Evolutionary conservation across 2,888 invertebrate genomes (phyloP), one percentile per base, ranked within the genome.

Genomic region (Ernsta delagoae): DNA sequence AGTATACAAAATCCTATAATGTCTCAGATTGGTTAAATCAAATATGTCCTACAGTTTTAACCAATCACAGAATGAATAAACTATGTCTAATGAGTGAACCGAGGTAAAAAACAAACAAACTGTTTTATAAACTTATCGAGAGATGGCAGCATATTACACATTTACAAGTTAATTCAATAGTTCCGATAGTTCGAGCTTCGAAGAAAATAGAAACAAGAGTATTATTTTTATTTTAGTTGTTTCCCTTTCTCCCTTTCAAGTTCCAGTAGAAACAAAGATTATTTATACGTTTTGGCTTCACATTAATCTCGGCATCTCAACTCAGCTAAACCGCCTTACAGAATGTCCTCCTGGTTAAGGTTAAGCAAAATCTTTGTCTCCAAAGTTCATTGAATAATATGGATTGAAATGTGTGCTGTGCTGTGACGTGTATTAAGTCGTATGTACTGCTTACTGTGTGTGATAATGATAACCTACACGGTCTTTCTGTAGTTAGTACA

Each of bases 391-490:
- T 77, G 71, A 72, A 78, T 77, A 81, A 82, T 79, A 81, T 75
- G 79, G 70, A 78, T 76, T 80, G 70, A 78, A 79, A 77, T 82
- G 81, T 81, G 80, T 81, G 75, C 80, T 81, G 80, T 81, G 75
- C 77, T 75, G 73, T 76, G 68, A 72, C 75, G 72, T 79, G 78
- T 80, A 79, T 81, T 36, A 76, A 82, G 54, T 60, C 82, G 81
- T 77, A 69, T 70, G 75, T 79, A 75, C 78, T 86, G 36, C 16
- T 16, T 36, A 79, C 80, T 83, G 78, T 85, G 82, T 84, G 85
- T 88, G 87, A 88, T 90, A 90, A 87, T 88, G 85, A 86, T 92
- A 92, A 92, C 92, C 92, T 92, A 90, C 85, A 87, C 91, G 85
- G 84, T 87, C 89, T 88, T 86, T 88, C 84, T 86, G 86, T 86